phyloP scores from a whole-genome alignment of 2,888 invertebrate genomes.

The Thumatha senex region DNA sequence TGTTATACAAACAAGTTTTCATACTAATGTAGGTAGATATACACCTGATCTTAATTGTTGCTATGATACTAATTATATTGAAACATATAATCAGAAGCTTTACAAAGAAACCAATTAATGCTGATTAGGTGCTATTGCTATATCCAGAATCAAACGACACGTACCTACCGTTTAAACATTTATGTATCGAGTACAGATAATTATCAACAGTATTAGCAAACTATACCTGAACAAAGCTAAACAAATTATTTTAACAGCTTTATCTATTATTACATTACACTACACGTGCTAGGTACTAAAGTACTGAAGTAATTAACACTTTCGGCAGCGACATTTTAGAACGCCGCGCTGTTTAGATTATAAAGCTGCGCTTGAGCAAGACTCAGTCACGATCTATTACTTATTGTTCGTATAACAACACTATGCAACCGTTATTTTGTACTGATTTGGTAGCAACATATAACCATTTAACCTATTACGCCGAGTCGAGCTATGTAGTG shows the following conservation, averaged over 20 bases:
- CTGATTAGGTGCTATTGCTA: neutral
- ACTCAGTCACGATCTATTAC: conserved; percentile 39
- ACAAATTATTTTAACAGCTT: conserved; percentile 6
- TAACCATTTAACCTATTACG: neutral
- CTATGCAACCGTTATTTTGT: conserved; percentile 18
- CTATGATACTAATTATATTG: neutral
- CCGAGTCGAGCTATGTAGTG: neutral
- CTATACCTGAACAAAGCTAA: neutral
- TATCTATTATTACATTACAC: conserved; percentile 3
- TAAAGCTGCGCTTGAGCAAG: conserved; percentile 33
- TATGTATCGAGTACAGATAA: neutral
- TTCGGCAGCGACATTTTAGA: conserved; percentile 21
- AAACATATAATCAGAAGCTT: neutral
- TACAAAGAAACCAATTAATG: neutral
- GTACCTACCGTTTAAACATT: too few species aligned
- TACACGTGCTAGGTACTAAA: conserved; percentile 6
- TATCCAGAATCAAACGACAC: too few species aligned
- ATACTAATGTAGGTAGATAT: too few species aligned
- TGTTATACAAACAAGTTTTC: neutral
- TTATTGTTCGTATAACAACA: conserved; percentile 28
- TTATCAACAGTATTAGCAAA: neutral
- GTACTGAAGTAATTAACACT: conserved; percentile 18
- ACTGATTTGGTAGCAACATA: conserved; percentile 5
- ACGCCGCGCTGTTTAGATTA: conserved; percentile 20
- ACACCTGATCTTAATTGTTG: neutral